Percentiles rank a stretch among this genome's conserved stretches.
phyloP scores from a whole-genome alignment of 2,888 invertebrate genomes.

The Drosophila quasianomalipes region DNA sequence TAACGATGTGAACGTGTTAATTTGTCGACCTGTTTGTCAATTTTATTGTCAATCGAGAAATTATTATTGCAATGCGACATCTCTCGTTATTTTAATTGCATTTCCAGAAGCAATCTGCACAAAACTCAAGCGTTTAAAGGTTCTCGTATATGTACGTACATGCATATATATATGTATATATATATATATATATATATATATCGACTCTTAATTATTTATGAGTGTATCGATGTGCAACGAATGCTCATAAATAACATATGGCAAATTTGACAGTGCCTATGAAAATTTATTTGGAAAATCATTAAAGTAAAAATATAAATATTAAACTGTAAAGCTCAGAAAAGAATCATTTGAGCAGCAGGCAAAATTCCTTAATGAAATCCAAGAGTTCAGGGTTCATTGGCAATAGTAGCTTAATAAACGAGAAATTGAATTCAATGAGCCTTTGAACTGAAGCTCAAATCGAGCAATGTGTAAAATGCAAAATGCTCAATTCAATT shows the following conservation, averaged over 20 bases:
- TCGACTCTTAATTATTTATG: conserved; percentile 31
- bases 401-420: background rate
- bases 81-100: conserved; percentile 65
- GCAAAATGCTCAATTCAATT: background rate
- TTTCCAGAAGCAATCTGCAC: conserved; percentile 26
- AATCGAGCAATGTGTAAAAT: conserved; percentile 7
- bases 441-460: background rate
- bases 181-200: background rate
- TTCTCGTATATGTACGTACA: background rate
- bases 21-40: conserved; percentile 43
- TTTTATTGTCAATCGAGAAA: conserved; percentile 58
- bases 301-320: conserved; percentile 9
- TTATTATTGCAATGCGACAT: conserved; percentile 53
- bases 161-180: background rate
- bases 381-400: conserved; percentile 6
- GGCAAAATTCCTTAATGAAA: conserved; percentile 6
- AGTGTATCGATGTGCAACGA: conserved; percentile 16
- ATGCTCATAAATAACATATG: conserved; percentile 29
- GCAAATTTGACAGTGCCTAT: conserved; percentile 17
- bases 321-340: conserved; percentile 23
- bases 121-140: conserved; percentile 29
- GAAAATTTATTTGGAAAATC: conserved; percentile 23
- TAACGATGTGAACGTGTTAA: conserved; percentile 54
- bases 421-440: background rate
- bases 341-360: conserved; percentile 1